Evolutionary conservation across 2,797 vertebrate species (phyloP), one percentile per base, ranked within the genome.

Genomic region (Fistularia tabacaria): DNA sequence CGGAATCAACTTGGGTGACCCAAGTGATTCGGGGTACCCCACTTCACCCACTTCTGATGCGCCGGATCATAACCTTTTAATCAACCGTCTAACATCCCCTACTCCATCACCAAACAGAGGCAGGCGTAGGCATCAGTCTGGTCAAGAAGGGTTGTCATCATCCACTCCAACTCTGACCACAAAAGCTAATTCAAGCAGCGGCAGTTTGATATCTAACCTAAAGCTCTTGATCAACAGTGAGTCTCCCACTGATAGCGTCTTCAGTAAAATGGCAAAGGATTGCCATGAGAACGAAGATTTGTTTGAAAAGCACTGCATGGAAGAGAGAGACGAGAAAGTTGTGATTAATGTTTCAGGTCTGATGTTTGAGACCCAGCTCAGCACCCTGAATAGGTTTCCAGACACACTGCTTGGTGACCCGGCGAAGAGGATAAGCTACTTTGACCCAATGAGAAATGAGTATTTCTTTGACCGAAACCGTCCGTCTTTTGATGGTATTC

Each of bases 391-490:
- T 66, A 93, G 93, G 78, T 99, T 99, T 74, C 96, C 97, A 0
- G 94, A 98, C 12, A 95, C 96, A 1, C 85, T 99, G 41, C 90
- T 99, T 0, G 96, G 97, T 38, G 90, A 98, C 69, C 92, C 93
- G 0, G 91, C 91, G 48, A 98, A 94, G 86, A 90, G 97, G 78
- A 93, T 95, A 72, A 89, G 86, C 13, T 96, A 95, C 88, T 99
- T 98, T 0, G 96, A 99, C 81, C 94, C 93, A 7, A 95, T 99
- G 94, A 96, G 80, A 74, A 98, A 99, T 0, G 95, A 99, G 10
- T 99, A 99, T 67, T 99, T 98, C 82, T 99, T 99, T 57, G 96
- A 99, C 60, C 87, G 97, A 71, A 98, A 98, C 75, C 92, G 97
- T 3, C 96, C 96, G 8, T 95, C 96, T 63, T 99, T 99, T 65